These are phyloP conservation scores for Hesperophylax magnus DNA, from an alignment of 1,140 invertebrate species.

Conservation along the genomic window DNA sequence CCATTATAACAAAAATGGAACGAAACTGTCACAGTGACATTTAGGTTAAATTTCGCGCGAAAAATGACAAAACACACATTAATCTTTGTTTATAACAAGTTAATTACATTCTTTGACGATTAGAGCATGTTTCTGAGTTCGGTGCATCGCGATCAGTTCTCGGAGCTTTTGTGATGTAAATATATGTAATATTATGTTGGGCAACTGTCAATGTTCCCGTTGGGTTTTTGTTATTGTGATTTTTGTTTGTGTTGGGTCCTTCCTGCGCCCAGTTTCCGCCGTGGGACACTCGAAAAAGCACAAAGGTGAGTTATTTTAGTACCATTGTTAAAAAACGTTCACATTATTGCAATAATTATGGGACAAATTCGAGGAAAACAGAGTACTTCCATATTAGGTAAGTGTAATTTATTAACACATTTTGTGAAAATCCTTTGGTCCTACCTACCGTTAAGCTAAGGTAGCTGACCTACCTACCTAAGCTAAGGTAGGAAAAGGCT, in stretches of 20 bases:
- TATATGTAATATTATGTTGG: slow-evolving; percentile 38
- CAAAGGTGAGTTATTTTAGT: slow-evolving; percentile 26
- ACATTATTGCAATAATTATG: too few species aligned
- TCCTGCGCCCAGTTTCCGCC: slow-evolving; percentile 24
- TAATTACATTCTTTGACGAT: background rate
- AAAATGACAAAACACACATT: slow-evolving; percentile 11
- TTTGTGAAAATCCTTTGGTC: too few species aligned
- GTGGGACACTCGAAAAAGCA: background rate
- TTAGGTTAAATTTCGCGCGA: slow-evolving; percentile 24
- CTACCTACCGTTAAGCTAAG: too few species aligned
- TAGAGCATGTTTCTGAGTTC: background rate
- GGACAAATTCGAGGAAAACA: too few species aligned
- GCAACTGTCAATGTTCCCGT: slow-evolving; percentile 31
- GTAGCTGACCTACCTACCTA: too few species aligned
- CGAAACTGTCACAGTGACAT: slow-evolving; percentile 32
- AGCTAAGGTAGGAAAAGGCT: too few species aligned
- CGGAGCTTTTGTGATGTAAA: slow-evolving; percentile 35
- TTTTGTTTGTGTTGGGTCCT: slow-evolving; percentile 16
- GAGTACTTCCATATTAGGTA: too few species aligned
- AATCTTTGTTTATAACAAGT: background rate
- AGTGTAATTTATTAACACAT: too few species aligned
- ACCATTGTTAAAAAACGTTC: too few species aligned
- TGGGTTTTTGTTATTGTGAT: slow-evolving; percentile 29
- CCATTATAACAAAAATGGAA: slow-evolving; percentile 10
- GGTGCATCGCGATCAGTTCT: slow-evolving; percentile 6